Conservation (phyloP, 2,888 invertebrate species). For the Athrips mouffetella region DNA sequence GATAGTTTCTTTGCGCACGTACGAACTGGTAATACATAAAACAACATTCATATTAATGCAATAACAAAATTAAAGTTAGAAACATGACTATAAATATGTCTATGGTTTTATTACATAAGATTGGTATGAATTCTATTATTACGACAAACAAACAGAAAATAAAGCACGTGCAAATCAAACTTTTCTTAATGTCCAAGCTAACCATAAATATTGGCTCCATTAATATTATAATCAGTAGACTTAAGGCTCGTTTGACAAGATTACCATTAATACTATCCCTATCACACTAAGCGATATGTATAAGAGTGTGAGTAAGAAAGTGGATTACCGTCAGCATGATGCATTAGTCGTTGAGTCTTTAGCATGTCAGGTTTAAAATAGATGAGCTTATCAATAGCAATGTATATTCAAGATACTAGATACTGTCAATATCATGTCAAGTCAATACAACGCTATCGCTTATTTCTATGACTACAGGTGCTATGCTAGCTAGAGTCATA, state of each 20-base stretch:
- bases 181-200: not conserved
- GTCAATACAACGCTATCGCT: not conserved
- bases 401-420: not conserved
- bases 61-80: too few species aligned
- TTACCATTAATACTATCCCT: constrained; percentile 3
- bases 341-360: not conserved
- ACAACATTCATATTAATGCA: too few species aligned
- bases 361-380: not conserved
- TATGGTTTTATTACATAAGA: too few species aligned
- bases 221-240: constrained; percentile 4
- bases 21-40: too few species aligned
- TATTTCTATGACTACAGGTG: not conserved
- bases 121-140: too few species aligned
- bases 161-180: not conserved
- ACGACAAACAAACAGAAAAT: too few species aligned
- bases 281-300: not conserved
- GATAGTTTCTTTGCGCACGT: too few species aligned
- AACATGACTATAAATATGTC: too few species aligned
- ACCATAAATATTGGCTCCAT: constrained; percentile 1
- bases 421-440: not conserved
- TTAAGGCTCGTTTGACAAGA: constrained; percentile 3
- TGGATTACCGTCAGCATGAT: not conserved
- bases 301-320: not conserved
- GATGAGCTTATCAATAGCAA: not conserved
- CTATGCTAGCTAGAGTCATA: too few species aligned